Base-by-base conservation (phyloP, 2,888 invertebrate genomes). In the Cybosia mesomella region DNA sequence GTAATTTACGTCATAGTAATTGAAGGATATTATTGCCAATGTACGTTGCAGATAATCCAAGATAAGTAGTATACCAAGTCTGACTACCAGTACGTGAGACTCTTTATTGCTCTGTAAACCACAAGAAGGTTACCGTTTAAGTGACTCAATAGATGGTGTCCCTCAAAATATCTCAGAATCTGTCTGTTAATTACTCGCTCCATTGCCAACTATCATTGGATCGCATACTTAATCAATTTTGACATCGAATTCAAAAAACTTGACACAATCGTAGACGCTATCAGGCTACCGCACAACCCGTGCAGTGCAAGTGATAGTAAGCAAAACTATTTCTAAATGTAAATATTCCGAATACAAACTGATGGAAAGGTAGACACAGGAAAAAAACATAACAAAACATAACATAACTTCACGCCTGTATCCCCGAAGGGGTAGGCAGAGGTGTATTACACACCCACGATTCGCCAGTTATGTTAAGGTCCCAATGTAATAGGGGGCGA, bases 1-100 rank as follows among this genome's bases (percentile, higher is more conserved):
- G 61, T 62, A 32, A 32, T 13, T 59, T 53, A 49, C 49, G 49
- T 53, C 28, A 49, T 32, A 53, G 15, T 21, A 32, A 62, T 53
- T 53, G 13, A 61, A 11, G 28, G 22, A 24, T 13, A 21, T 22
- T 8, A 0, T 8, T 15, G 11, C 54, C 3, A 13, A 21, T 11
- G 54, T 54, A 11, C 21, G 11, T 54, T 22, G 54, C 54, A 54
- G 54, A 54, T 54, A 54, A 54, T 54, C 11, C 10, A 54, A 54
- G 39, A 39, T 39, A 39, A 36, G 1, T 36, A 36, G 5, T 34
- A 34, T 34, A 1, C 9, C 34, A 11, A 4, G 4, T 5, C 3
- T 39, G 39, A 10, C 4, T 18, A 43, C 39, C 4, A 39, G 39
- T 39, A 39, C 43, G 18, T 0, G 3, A 18, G 2, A 43, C 13